These are phyloP conservation scores for Rhyacophila brunnea DNA, from an alignment of 1,140 invertebrate genomes.

Conservation along the genomic window DNA sequence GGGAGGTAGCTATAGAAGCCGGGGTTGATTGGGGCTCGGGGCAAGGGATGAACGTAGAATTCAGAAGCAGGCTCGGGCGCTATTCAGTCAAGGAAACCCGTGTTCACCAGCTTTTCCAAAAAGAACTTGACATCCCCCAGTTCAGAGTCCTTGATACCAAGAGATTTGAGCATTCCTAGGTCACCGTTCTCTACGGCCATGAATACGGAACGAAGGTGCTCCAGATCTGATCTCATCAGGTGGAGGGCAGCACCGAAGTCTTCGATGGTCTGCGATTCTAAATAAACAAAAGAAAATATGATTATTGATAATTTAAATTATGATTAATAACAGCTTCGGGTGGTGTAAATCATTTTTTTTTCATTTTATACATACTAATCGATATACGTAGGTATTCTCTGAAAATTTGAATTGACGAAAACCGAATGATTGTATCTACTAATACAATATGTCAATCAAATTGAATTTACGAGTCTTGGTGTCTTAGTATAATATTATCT, in stretches of 20 bases:
- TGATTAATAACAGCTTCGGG: too few species aligned
- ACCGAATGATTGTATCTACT: too few species aligned
- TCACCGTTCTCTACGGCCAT: constrained; percentile 96
- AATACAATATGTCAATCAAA: too few species aligned
- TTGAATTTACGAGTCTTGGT: too few species aligned
- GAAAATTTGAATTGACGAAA: too few species aligned
- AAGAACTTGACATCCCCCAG: constrained; percentile 97
- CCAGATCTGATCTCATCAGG: constrained; percentile 82
- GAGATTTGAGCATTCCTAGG: constrained; percentile 87
- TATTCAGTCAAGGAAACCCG: constrained; percentile 92
- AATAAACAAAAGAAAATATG: constrained; percentile 38
- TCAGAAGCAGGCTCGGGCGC: constrained; percentile 65
- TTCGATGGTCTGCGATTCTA: constrained; percentile 96
- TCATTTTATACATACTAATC: too few species aligned
- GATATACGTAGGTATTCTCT: too few species aligned
- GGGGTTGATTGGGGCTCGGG: constrained; percentile 53
- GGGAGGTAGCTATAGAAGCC: constrained; percentile 62
- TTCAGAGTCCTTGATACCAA: constrained; percentile 94
- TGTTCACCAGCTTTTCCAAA: constrained; percentile 93
- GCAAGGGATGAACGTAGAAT: constrained; percentile 59
- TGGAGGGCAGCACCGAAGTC: constrained; percentile 86
- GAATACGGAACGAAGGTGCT: constrained; percentile 90
- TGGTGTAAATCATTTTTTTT: too few species aligned
- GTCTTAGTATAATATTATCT: too few species aligned
- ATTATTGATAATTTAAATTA: too few species aligned